Conservation (phyloP, 2,797 vertebrate species). For the Pangasius mekongensis region DNA sequence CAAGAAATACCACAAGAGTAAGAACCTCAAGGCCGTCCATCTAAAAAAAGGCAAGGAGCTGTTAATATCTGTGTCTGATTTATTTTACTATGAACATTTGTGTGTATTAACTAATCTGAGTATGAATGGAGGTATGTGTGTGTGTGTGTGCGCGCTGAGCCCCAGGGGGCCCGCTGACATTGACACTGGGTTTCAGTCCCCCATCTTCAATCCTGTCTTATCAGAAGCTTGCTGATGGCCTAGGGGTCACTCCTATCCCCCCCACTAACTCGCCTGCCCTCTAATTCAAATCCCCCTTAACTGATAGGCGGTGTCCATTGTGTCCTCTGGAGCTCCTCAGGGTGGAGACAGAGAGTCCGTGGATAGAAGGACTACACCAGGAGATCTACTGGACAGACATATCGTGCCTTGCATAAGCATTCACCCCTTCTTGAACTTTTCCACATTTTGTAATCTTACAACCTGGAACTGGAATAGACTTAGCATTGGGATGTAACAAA, state of each 20-base stretch:
- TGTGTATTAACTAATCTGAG: not conserved
- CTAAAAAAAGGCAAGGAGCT: not conserved
- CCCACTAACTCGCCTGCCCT: constrained; percentile 13
- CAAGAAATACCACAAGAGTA: constrained; percentile 13
- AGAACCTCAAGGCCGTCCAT: not conserved
- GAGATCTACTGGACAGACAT: not conserved
- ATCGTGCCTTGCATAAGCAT: not conserved
- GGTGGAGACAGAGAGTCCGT: constrained; percentile 40
- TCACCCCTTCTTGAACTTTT: not conserved
- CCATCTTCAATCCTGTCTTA: constrained; percentile 53
- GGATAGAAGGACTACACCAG: not conserved
- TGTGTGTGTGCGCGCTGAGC: constrained; percentile 24
- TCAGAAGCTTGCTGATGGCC: constrained; percentile 46
- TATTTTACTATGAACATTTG: not conserved
- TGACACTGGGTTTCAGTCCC: constrained; percentile 49
- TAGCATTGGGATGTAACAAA: not conserved
- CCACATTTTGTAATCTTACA: not conserved
- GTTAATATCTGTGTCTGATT: not conserved
- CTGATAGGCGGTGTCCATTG: constrained; percentile 50
- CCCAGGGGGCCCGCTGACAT: constrained; percentile 49
- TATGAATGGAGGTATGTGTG: constrained; percentile 3
- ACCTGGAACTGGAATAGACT: not conserved
- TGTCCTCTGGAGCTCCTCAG: constrained; percentile 30
- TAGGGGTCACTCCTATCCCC: constrained; percentile 34
- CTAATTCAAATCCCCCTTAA: constrained; percentile 31